These are phyloP conservation scores for Pelodiscus sinensis DNA, from an alignment of 2,113 vertebrate species.

Conservation along the genomic window DNA sequence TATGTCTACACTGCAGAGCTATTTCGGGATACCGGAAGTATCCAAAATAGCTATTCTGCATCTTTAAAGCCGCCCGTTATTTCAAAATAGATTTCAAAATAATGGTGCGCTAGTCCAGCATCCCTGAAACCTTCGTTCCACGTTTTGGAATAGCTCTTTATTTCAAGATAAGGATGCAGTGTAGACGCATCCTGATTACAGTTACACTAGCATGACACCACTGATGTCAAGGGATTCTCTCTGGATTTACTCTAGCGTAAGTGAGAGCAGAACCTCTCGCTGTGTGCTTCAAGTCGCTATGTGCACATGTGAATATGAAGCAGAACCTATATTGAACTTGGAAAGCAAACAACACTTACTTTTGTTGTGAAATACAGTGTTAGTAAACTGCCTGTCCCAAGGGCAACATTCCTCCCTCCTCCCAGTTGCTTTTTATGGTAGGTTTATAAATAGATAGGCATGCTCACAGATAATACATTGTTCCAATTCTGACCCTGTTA, in stretches of 20 bases:
- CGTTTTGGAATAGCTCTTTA: too few relatives aligned
- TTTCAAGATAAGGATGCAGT: too few relatives aligned
- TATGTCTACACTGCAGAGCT: too few relatives aligned
- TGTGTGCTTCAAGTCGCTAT: fast-evolving
- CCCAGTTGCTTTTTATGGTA: neutral
- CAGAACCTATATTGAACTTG: neutral
- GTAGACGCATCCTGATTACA: too few relatives aligned
- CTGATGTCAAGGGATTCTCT: neutral
- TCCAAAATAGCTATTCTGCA: too few relatives aligned
- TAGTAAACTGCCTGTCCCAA: neutral
- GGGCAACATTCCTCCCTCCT: neutral
- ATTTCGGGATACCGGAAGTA: too few relatives aligned
- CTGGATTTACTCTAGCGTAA: neutral
- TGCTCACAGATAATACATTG: neutral
- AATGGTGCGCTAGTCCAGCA: too few relatives aligned
- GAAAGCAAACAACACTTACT: neutral
- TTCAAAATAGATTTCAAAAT: too few relatives aligned
- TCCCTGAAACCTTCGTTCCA: too few relatives aligned
- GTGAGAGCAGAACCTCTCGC: neutral
- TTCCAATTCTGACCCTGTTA: neutral
- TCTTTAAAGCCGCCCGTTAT: too few relatives aligned
- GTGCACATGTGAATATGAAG: neutral
- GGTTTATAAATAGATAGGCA: neutral
- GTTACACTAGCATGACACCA: too few relatives aligned
- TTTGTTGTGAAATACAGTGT: fast-evolving